Evolutionary conservation across 2,888 invertebrate genomes (phyloP).

Genomic region (Sinhomidia bicolor): DNA sequence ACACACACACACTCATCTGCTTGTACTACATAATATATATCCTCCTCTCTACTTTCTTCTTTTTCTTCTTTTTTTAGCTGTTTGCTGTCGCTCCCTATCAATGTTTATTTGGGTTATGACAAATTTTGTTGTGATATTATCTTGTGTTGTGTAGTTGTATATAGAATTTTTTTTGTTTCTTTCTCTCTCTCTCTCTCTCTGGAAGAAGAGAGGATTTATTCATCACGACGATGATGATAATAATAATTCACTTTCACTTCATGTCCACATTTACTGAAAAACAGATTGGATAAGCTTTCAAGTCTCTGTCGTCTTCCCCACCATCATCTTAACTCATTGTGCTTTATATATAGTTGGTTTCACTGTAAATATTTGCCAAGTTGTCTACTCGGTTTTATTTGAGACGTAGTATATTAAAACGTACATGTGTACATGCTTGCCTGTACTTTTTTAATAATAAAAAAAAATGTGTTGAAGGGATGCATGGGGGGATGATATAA

Average conservation of each 20-base stretch:
- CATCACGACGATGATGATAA: slow-evolving; percentile 24
- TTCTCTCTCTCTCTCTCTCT: too few relatives aligned
- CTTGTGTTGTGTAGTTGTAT: slow-evolving; percentile 14
- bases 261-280: neutral
- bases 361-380: slow-evolving; percentile 55
- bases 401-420: too few relatives aligned
- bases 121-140: slow-evolving; percentile 50
- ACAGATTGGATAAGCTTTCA: neutral
- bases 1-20: neutral
- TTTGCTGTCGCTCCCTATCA: slow-evolving; percentile 60
- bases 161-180: too few relatives aligned
- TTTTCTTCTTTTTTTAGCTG: too few relatives aligned
- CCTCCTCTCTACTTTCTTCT: too few relatives aligned
- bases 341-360: neutral
- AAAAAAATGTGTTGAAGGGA: neutral
- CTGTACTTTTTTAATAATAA: neutral
- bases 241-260: slow-evolving; percentile 43
- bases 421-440: too few relatives aligned
- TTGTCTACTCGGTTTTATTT: slow-evolving; percentile 26
- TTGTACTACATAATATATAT: slow-evolving; percentile 47
- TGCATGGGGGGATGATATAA: neutral
- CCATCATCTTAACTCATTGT: neutral
- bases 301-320: neutral
- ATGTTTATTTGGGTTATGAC: slow-evolving; percentile 66
- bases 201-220: slow-evolving; percentile 42